Conservation (phyloP, 2,797 vertebrate genomes). For the Sebastes kiyomatsui region DNA sequence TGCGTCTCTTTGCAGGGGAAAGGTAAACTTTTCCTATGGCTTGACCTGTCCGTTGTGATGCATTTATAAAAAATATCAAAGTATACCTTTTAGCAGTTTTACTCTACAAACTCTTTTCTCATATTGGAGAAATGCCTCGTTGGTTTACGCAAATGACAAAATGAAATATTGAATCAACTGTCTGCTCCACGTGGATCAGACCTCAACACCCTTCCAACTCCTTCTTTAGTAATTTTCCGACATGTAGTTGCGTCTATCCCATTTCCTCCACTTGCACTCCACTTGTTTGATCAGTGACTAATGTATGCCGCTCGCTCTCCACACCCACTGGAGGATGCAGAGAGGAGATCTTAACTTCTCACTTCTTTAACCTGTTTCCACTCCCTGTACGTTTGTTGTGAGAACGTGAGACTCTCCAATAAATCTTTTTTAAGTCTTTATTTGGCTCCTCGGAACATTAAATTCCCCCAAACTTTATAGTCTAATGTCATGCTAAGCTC, state of each 20-base stretch:
- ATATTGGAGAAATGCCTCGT: neutral
- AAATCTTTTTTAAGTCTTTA: conserved; percentile 31
- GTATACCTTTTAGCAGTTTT: neutral
- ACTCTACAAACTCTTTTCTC: neutral
- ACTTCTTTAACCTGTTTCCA: conserved; percentile 14
- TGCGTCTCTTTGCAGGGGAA: too few relatives aligned
- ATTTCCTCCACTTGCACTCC: conserved; percentile 54
- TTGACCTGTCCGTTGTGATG: neutral
- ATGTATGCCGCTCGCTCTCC: conserved; percentile 54
- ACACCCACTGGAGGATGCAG: conserved; percentile 41
- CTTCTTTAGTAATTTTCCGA: conserved; percentile 49
- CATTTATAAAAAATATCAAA: too few relatives aligned
- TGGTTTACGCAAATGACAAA: conserved; percentile 7
- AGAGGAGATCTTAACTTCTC: conserved; percentile 2
- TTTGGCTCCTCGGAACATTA: conserved; percentile 14
- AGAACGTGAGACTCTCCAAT: conserved; percentile 17
- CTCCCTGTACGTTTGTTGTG: conserved; percentile 1
- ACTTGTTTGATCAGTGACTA: conserved; percentile 78
- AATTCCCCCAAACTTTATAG: conserved; percentile 12
- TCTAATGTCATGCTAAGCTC: conserved; percentile 26
- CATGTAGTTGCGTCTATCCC: conserved; percentile 50
- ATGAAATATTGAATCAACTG: conserved; percentile 23
- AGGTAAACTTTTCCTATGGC: neutral
- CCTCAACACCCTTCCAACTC: conserved; percentile 24
- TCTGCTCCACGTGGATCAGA: conserved; percentile 7